Percentiles rank a stretch among this genome's conserved stretches.
Evolutionary conservation across 2,113 vertebrate species (phyloP).

Genomic region (Astatoreochromis straeleni): DNA sequence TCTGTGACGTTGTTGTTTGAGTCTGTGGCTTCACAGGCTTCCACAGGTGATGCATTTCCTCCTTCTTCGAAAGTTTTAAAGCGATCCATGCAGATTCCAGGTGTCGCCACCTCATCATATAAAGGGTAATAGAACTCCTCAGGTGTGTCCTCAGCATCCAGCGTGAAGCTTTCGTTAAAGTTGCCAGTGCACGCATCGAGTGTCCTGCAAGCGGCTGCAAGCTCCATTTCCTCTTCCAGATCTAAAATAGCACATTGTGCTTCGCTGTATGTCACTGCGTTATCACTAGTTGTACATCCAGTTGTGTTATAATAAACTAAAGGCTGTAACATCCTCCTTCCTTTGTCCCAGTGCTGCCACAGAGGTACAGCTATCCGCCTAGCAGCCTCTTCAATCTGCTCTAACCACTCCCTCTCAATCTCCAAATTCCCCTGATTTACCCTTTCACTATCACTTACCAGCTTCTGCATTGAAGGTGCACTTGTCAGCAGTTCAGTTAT

Average conservation of each 20-base stretch:
- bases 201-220: background rate
- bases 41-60: background rate
- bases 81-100: background rate
- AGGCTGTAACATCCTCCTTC: background rate
- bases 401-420: conserved; percentile 60
- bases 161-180: background rate
- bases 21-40: background rate
- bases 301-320: background rate
- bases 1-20: background rate
- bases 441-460: conserved; percentile 3
- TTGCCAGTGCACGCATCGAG: background rate
- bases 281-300: background rate
- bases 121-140: background rate
- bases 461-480: background rate
- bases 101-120: rapidly evolving
- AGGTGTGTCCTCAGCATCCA: background rate
- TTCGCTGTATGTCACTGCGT: rapidly evolving
- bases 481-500: background rate
- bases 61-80: rapidly evolving
- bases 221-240: conserved; percentile 14
- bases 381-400: conserved; percentile 59
- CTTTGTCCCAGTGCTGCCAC: conserved; percentile 64
- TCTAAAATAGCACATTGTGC: background rate
- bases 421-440: conserved; percentile 40
- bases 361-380: conserved; percentile 71